These are phyloP conservation scores for Yponomeuta sedellus DNA, from an alignment of 2,888 invertebrate genomes.

Conservation along the genomic window DNA sequence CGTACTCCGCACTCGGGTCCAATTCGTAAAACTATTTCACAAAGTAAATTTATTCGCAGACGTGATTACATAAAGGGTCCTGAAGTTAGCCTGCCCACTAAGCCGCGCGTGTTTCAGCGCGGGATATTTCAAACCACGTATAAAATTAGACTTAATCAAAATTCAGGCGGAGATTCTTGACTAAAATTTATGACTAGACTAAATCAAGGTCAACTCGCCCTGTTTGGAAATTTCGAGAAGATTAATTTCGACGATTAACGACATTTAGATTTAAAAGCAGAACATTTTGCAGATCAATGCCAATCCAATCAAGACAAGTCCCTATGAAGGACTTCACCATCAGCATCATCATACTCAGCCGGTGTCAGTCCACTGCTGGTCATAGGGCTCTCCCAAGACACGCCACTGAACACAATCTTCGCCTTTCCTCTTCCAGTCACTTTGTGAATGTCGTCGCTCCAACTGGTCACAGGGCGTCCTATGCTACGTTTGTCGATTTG, in stretches of 20 bases:
- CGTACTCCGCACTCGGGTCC: background rate
- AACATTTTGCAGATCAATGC: no score
- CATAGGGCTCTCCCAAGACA: no score
- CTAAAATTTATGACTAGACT: slow-evolving; percentile 4
- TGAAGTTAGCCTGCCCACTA: slow-evolving; percentile 5
- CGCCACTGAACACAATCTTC: no score
- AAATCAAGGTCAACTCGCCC: background rate
- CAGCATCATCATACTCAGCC: no score
- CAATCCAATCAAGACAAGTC: no score
- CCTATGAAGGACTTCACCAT: no score
- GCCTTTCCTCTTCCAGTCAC: no score
- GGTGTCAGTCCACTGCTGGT: no score
- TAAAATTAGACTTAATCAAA: slow-evolving; percentile 11
- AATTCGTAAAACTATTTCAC: background rate
- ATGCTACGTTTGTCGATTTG: no score
- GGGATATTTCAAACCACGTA: slow-evolving; percentile 5
- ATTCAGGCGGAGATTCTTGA: slow-evolving; percentile 7
- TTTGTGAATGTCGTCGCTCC: no score
- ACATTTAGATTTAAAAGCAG: no score
- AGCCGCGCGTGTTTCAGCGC: background rate
- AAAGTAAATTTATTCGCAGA: background rate
- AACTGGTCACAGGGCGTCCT: no score
- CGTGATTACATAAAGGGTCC: background rate
- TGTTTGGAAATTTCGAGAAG: background rate
- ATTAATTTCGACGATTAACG: background rate